A percentile compares a stretch with the other conserved stretches of the same genome.
These are phyloP conservation scores for Hemibagrus wyckioides DNA, from an alignment of 2,113 vertebrate genomes.

Conservation along the genomic window DNA sequence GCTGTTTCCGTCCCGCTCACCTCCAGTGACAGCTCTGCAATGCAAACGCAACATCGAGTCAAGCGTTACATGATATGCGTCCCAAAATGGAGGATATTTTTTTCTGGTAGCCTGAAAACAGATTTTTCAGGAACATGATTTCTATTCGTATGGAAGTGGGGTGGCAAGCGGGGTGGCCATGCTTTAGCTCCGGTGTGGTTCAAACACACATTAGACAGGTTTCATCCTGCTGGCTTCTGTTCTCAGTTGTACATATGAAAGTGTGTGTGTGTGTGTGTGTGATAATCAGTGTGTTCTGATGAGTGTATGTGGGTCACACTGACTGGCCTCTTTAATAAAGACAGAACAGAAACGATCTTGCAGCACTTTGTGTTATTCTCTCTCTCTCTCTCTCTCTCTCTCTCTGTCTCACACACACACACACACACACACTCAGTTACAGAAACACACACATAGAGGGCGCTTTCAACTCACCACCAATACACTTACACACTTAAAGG, in stretches of 20 bases:
- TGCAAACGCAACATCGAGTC: not conserved
- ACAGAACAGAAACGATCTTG: slow-evolving; percentile 43
- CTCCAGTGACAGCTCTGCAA: not conserved
- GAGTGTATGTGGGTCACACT: slow-evolving; percentile 55
- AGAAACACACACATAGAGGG: not conserved
- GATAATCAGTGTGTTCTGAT: slow-evolving; percentile 48
- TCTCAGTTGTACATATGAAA: not conserved
- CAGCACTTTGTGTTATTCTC: slow-evolving; percentile 14
- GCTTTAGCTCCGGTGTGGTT: not conserved
- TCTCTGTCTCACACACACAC: not conserved
- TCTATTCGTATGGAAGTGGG: not conserved
- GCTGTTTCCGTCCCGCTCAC: not conserved
- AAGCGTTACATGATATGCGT: not conserved
- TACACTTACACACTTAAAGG: not conserved
- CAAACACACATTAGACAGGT: not conserved
- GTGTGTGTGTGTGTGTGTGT: not conserved
- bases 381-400: not conserved
- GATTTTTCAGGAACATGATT: not conserved
- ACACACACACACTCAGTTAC: not conserved
- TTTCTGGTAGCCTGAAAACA: not conserved
- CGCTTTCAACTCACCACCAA: not conserved
- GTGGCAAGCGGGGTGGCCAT: not conserved
- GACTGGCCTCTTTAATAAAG: slow-evolving; percentile 54
- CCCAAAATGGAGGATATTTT: not conserved
- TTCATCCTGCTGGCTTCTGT: not conserved